Evolutionary conservation across 1,140 invertebrate genomes (phyloP).

Genomic region (Stratiolaelaps scimitus): DNA sequence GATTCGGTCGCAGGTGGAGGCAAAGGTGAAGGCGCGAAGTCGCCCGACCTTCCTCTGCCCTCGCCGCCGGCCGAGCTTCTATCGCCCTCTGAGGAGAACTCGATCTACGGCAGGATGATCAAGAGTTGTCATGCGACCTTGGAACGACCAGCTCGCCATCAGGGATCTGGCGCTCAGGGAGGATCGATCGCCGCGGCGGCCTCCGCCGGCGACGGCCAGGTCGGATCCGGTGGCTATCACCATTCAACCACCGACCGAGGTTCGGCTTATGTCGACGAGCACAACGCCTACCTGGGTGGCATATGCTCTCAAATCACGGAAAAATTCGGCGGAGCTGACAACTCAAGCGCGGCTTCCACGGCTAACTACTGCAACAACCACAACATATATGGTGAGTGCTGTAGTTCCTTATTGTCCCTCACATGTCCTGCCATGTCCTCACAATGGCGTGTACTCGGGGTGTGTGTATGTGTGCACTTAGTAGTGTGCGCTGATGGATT

Average conservation of each 20-base stretch:
- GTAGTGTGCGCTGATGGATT: too few relatives aligned
- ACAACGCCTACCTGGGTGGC: constrained; percentile 9
- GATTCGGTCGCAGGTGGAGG: too few relatives aligned
- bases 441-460: too few relatives aligned
- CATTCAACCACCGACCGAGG: too few relatives aligned
- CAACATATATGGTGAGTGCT: constrained; percentile 17
- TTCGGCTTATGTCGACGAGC: background rate
- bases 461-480: too few relatives aligned
- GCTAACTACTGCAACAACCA: background rate
- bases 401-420: too few relatives aligned
- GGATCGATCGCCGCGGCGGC: too few relatives aligned
- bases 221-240: too few relatives aligned
- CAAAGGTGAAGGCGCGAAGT: background rate
- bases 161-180: background rate
- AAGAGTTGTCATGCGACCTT: constrained; percentile 21
- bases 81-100: constrained; percentile 23
- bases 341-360: background rate
- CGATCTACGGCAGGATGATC: constrained; percentile 26
- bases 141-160: background rate
- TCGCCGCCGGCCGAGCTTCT: constrained; percentile 17
- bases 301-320: constrained; percentile 16
- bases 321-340: constrained; percentile 15
- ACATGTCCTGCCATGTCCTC: too few relatives aligned
- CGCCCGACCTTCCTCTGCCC: constrained; percentile 5
- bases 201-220: too few relatives aligned